A percentile compares a stretch with the other conserved stretches of the same genome.
These are phyloP conservation scores for Heliconius aoede DNA, from an alignment of 2,888 invertebrate species.

Conservation along the genomic window DNA sequence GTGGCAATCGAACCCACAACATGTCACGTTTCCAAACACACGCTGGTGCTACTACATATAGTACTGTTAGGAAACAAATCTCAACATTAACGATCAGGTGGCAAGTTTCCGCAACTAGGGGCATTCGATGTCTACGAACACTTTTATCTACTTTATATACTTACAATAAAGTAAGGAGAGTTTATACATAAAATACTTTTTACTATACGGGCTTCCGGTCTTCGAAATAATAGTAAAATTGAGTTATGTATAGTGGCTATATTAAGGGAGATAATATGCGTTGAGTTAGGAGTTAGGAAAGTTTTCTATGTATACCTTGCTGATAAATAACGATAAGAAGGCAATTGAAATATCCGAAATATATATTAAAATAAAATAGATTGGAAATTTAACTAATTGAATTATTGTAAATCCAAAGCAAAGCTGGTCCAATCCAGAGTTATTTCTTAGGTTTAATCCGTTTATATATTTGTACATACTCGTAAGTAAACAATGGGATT, in stretches of 20 bases:
- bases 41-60: too few species aligned
- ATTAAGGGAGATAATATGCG: neutral
- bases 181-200: constrained; percentile 13
- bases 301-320: too few species aligned
- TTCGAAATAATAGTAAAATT: neutral
- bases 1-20: too few species aligned
- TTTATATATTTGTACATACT: constrained; percentile 46
- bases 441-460: constrained; percentile 33
- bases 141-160: constrained; percentile 14
- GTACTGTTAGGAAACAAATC: constrained; percentile 3
- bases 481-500: constrained; percentile 49
- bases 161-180: constrained; percentile 8
- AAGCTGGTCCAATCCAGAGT: neutral
- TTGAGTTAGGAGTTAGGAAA: too few species aligned
- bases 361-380: too few species aligned
- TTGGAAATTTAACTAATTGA: neutral
- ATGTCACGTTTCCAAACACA: too few species aligned
- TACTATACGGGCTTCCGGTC: neutral
- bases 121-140: constrained; percentile 37
- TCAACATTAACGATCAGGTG: constrained; percentile 23
- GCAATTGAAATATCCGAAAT: too few species aligned
- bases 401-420: neutral
- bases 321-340: too few species aligned
- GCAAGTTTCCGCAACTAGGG: constrained; percentile 22
- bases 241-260: neutral